Evolutionary conservation across 2,797 vertebrate genomes (phyloP), one percentile per base, ranked within the genome.

Genomic region (Miichthys miiuy): DNA sequence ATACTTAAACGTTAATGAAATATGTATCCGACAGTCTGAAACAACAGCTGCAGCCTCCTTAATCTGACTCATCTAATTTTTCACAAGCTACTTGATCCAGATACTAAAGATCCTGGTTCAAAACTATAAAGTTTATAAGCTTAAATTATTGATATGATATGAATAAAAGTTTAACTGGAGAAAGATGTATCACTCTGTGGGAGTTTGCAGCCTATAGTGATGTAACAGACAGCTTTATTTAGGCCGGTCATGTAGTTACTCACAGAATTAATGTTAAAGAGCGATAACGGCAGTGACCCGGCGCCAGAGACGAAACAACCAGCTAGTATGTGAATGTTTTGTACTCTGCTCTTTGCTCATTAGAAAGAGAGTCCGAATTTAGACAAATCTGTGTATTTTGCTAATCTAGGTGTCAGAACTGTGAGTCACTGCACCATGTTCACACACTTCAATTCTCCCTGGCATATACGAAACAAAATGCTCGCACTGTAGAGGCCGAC

Each of bases 81-180:
- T 62, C 21, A 25, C 8, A 10, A 62, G 14, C 41, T 62, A 2
- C 51, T 23, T 44, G 38, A 27, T 57, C 14, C 2, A 6, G 23
- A 63, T 13, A 47, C 61, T 4, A 17, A 11, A 47, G 23, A 20
- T 38, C 9, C 52, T 56, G n/a, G 18, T 56, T 41, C 20, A 60
- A n/a, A 60, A 14, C 6, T 4, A 14, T 61, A 42, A 42, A 8
- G 13, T 42, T 61, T 55, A 27, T 55, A 16, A 9, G 6, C 13
- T 46, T 14, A 61, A 25, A 62, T 62, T 17, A 44, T 25, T 16
- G 21, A 46, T 8, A 3, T 2, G 38, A 42, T 25, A 25, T 27
- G 23, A 63, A 47, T 63, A 47, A 63, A 20, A 47, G 42, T 27
- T 47, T 17, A 63, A 47, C 17, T 47, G 23, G 61, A 63, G 21